Base-by-base conservation (phyloP, 2,797 vertebrate genomes). In the Thunnus albacares region DNA sequence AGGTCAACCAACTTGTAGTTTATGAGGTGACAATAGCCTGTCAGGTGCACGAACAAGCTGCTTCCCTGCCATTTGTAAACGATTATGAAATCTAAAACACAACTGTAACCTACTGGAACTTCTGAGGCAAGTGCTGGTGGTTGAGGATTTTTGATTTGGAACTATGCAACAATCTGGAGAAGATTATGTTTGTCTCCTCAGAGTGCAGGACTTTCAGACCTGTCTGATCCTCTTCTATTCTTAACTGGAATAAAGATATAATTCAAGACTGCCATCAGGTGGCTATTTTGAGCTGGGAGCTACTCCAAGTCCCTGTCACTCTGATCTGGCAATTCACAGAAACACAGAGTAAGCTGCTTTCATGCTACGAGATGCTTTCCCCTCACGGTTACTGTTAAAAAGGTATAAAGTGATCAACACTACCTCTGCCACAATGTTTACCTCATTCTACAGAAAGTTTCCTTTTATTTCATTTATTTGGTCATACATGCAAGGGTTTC, bases 221-320 rank as follows among this genome's bases (percentile, higher is more conserved):
- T 6, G 77, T 47, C 73, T 81, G 79, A 87, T 83, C 75, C 77
- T 62, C 11, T 71, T 72, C 64, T 79, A 70, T 80, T 82, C 67
- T 61, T 71, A 82, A 79, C 47, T 41, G 0, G 52, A 79, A 82
- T 69, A 70, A 68, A 78, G 55, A 82, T 63, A 84, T 47, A 90
- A 87, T 81, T 92, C 92, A 90, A 93, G 77, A 84, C 87, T 91
- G 93, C 92, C 94, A 93, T 87, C 93, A 90, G 77, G 87, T 94
- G 93, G 92, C 71, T 83, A 85, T 83, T 90, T 55, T 75, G 61
- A 75, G 79, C 3, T 79, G 8, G 17, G 26, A 77, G 67, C 57
- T 58, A 10, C 60, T 76, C 57, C 2, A 63, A 62, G 57, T 73
- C 41, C 7, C 35, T 20, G 22, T 58, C 66, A 35, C 15, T 66